phyloP scores from a whole-genome alignment of 2,888 invertebrate genomes.

The Cyclophora albipunctata region DNA sequence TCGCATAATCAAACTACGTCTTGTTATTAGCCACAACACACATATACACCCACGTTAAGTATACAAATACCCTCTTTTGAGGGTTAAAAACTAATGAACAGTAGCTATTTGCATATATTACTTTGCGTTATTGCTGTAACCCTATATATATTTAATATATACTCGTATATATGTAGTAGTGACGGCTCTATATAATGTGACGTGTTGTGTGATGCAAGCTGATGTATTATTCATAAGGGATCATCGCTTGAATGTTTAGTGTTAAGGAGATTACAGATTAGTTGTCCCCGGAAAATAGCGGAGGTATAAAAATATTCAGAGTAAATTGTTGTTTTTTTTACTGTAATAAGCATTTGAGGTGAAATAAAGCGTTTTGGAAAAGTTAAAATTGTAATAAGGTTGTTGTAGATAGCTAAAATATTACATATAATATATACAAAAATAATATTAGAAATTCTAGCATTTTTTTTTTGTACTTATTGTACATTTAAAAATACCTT shows the following conservation, averaged over 20 bases:
- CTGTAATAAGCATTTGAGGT: too few species aligned
- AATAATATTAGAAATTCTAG: neutral
- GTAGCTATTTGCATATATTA: too few species aligned
- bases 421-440: neutral
- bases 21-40: too few species aligned
- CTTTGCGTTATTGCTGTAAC: too few species aligned
- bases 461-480: neutral
- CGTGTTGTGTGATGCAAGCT: constrained; percentile 28
- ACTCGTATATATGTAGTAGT: too few species aligned
- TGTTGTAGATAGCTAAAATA: neutral
- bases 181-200: too few species aligned
- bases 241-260: constrained; percentile 44
- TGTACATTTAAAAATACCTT: neutral
- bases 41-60: too few species aligned
- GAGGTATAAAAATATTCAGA: neutral
- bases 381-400: neutral
- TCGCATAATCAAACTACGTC: too few species aligned
- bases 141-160: too few species aligned
- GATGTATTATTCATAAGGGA: constrained; percentile 59
- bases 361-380: too few species aligned
- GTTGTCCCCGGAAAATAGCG: neutral
- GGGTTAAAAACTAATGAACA: too few species aligned
- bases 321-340: neutral
- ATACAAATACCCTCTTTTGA: too few species aligned
- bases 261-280: constrained; percentile 8